A percentile compares a stretch with the other conserved stretches of the same genome.
These are phyloP conservation scores for Lepidostoma basale DNA, from an alignment of 1,140 invertebrate genomes.

Conservation along the genomic window DNA sequence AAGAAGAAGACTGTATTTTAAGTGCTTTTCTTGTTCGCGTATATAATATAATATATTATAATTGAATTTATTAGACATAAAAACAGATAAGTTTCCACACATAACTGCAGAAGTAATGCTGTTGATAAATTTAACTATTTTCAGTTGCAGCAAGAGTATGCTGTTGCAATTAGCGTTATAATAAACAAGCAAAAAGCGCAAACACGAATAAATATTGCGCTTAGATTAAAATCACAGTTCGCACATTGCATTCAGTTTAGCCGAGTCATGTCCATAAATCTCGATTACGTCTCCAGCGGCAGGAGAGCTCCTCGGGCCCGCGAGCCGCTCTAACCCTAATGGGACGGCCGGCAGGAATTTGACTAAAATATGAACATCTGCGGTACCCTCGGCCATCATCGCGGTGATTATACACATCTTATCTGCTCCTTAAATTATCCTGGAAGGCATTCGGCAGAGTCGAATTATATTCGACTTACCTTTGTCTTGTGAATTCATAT, in stretches of 20 bases:
- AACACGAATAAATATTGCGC: neutral
- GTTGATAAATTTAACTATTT: too few species aligned
- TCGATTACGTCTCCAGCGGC: neutral
- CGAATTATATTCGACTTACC: too few species aligned
- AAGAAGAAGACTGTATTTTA: too few species aligned
- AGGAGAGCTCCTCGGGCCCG: neutral
- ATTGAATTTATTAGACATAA: too few species aligned
- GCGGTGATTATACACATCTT: slow-evolving; percentile 1
- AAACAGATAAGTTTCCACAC: too few species aligned
- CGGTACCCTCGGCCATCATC: slow-evolving; percentile 18
- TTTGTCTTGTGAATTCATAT: neutral
- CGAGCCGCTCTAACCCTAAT: slow-evolving; percentile 24
- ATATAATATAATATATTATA: too few species aligned
- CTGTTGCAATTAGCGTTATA: too few species aligned
- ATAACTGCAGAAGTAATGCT: too few species aligned
- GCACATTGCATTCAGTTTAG: slow-evolving; percentile 17
- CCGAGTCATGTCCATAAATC: slow-evolving; percentile 20
- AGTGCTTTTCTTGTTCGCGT: too few species aligned
- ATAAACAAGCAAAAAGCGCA: neutral
- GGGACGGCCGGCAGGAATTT: neutral
- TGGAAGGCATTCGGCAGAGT: neutral
- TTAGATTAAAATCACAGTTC: slow-evolving; percentile 10
- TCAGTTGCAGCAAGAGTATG: too few species aligned
- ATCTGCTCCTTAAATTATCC: slow-evolving; percentile 18
- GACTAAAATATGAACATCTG: slow-evolving; percentile 26